Evolutionary conservation across 2,113 vertebrate species (phyloP).

Genomic region (Malurus alboscapulatus): DNA sequence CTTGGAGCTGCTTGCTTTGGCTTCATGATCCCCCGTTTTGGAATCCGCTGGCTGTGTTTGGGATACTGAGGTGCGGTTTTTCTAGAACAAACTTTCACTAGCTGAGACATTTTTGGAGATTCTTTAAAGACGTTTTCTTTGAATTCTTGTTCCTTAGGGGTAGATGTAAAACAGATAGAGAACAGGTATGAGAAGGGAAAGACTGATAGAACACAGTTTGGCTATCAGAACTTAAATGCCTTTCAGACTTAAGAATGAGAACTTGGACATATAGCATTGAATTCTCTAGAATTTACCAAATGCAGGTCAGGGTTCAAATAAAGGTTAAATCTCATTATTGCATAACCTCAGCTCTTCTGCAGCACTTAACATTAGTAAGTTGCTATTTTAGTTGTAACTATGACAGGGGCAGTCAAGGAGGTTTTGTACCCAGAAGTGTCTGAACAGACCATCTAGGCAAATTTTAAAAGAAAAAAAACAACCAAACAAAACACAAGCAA

Average conservation of each 20-base stretch:
- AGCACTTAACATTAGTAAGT: background rate
- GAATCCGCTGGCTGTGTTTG: conserved; percentile 53
- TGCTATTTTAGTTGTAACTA: background rate
- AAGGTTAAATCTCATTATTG: conserved; percentile 5
- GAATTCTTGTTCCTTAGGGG: conserved; percentile 82
- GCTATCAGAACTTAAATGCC: conserved; percentile 17
- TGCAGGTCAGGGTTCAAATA: conserved; percentile 9
- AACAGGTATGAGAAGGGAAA: conserved; percentile 48
- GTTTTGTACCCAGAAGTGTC: background rate
- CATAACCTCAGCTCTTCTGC: background rate
- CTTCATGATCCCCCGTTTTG: conserved; percentile 63
- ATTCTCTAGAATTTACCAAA: background rate
- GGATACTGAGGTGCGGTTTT: conserved; percentile 65
- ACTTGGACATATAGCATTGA: background rate
- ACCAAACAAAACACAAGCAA: background rate
- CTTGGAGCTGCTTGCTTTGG: conserved; percentile 78
- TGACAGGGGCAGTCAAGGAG: background rate
- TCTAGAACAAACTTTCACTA: conserved; percentile 70
- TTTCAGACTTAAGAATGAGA: background rate
- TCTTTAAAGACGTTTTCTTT: conserved; percentile 80
- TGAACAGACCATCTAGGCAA: background rate
- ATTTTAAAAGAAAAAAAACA: background rate
- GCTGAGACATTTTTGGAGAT: conserved; percentile 63
- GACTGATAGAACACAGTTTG: background rate
- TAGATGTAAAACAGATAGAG: conserved; percentile 61